A percentile compares a stretch with the other conserved stretches of the same genome.
These are phyloP conservation scores for Eurytoma adleriae DNA, from an alignment of 2,888 invertebrate genomes.

Conservation along the genomic window DNA sequence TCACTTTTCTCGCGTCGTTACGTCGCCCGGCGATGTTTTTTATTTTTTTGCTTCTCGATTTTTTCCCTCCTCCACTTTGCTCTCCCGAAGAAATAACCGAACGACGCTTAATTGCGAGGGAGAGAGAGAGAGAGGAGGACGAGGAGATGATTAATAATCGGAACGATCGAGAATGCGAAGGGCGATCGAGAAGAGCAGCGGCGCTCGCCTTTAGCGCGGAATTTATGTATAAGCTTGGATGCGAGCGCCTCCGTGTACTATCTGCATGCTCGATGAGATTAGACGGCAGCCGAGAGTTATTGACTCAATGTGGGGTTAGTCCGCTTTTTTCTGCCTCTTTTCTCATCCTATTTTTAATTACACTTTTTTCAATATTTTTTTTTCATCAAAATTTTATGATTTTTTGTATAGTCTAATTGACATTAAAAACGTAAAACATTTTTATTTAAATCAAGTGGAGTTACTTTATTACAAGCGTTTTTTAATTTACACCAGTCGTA, in stretches of 20 bases:
- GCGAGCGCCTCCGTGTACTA: constrained; percentile 3
- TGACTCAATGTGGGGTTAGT: constrained; percentile 13
- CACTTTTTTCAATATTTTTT: background rate
- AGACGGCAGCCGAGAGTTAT: constrained; percentile 39
- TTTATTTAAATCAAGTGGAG: background rate
- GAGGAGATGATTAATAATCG: constrained; percentile 54
- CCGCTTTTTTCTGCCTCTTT: background rate
- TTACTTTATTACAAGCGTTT: background rate
- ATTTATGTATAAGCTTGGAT: constrained; percentile 38
- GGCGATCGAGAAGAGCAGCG: constrained; percentile 18
- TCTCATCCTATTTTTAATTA: background rate
- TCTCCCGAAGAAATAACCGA: background rate
- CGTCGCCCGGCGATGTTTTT: background rate
- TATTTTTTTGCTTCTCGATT: background rate
- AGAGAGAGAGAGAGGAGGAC: background rate
- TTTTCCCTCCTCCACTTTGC: background rate
- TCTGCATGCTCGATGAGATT: constrained; percentile 51
- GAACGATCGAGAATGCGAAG: constrained; percentile 53
- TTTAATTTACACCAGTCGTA: background rate
- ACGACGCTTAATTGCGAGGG: constrained; percentile 24
- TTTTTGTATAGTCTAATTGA: too few relatives aligned
- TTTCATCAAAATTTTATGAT: constrained; percentile 6
- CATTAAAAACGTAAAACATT: background rate
- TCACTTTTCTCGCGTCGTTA: constrained; percentile 24
- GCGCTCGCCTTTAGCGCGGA: constrained; percentile 29